Base-by-base conservation (phyloP, 2,797 vertebrate species). In the Aldrovandia affinis region DNA sequence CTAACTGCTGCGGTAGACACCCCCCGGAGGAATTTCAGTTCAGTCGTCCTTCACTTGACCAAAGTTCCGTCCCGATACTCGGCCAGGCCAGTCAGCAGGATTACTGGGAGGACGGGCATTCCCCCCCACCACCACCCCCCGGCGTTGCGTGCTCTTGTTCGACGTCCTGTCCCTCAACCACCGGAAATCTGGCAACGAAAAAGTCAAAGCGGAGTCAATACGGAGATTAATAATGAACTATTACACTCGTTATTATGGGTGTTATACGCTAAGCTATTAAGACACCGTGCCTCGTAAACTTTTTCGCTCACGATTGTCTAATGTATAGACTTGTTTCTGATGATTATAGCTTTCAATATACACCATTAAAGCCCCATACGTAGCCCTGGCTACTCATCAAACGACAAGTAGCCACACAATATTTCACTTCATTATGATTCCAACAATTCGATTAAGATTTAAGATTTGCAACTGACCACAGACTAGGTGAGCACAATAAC, bases 141-240 rank as follows among this genome's bases (percentile, higher is more conserved):
- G 1, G 70, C 81, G 57, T 55, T 81, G 80, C 75, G 75, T 47
- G 86, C 79, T 81, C 59, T 83, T 80, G 77, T 65, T 78, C 50
- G 84, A 85, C 80, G 82, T 55, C 77, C 84, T 81, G 33, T 44
- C 77, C 78, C 54, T 47, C 55, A 55, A 79, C 73, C 78, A 83
- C 84, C 83, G 83, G 86, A 87, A 87, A 87, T 75, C 75, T 63
- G 78, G 82, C 75, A 80, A 85, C 42, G 82, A 70, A 83, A 70
- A 50, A 78, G n/a, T 36, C 47, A 55, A 68, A 33, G 30, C 73
- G 18, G 6, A 6, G 36, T 15, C 39, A 73, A 42, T 73, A 73
- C 39, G 36, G 68, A n/a, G n/a, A n/a, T 39, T 54, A 82, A 44
- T 54, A 36, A 47, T 36, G 14, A 78, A 59, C 12, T 59, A 50